Percentiles rank a stretch among this genome's conserved stretches.
phyloP scores from a whole-genome alignment of 2,797 vertebrate species.

The Moxostoma hubbsi region DNA sequence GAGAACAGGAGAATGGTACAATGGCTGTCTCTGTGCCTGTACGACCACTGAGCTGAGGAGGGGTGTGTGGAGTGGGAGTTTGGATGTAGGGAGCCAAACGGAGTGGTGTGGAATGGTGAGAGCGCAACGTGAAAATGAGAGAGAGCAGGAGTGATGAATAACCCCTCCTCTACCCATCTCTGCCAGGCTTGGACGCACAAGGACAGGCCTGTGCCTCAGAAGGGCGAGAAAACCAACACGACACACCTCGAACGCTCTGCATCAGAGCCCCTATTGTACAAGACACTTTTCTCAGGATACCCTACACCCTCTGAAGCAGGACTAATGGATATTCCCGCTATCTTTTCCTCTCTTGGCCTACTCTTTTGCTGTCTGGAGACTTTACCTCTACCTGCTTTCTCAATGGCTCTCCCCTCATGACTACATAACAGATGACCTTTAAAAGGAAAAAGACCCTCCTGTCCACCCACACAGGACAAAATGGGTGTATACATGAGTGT shows the following conservation, averaged over 20 bases:
- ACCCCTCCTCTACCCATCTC: conserved; percentile 61
- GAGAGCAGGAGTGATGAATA: conserved; percentile 56
- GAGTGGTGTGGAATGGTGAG: not conserved
- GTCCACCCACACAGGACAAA: not conserved
- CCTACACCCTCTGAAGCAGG: conserved; percentile 72
- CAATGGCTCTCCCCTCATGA: not conserved
- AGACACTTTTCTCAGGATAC: conserved; percentile 79
- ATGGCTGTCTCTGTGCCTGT: conserved; percentile 45
- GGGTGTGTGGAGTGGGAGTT: not conserved
- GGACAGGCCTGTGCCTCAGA: conserved; percentile 69
- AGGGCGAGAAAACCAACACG: conserved; percentile 71
- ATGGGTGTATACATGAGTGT: not conserved
- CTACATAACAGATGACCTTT: not conserved
- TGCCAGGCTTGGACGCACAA: conserved; percentile 68
- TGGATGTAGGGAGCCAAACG: not conserved
- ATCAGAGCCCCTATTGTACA: conserved; percentile 81
- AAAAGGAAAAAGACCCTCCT: conserved; percentile 4
- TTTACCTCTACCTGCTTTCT: conserved; percentile 38
- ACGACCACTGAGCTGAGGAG: conserved; percentile 12
- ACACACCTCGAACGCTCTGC: conserved; percentile 67
- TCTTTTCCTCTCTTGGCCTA: conserved; percentile 67
- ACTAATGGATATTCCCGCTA: conserved; percentile 72
- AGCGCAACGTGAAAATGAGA: conserved; percentile 56
- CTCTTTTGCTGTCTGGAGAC: conserved; percentile 33
- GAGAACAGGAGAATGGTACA: conserved; percentile 33